A percentile compares a stretch with the other conserved stretches of the same genome.
These are phyloP conservation scores for Cydia pomonella DNA, from an alignment of 1,140 invertebrate genomes.

Conservation along the genomic window DNA sequence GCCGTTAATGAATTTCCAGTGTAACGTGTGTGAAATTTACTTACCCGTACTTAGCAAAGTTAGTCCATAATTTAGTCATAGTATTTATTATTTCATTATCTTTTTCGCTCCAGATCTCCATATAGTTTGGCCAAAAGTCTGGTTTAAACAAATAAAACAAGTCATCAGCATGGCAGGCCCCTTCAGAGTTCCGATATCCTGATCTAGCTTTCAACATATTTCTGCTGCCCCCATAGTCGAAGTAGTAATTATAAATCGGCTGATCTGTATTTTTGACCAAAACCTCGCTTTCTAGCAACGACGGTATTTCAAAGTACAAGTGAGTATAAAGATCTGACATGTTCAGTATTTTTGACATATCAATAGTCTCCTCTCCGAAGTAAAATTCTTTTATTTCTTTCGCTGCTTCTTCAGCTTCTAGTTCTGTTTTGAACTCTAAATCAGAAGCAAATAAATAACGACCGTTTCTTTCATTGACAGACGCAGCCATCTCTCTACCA, in stretches of 20 bases:
- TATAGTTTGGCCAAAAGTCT: slow-evolving; percentile 45
- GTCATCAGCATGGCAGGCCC: slow-evolving; percentile 70
- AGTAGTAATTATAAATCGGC: slow-evolving; percentile 65
- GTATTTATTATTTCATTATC: slow-evolving; percentile 57
- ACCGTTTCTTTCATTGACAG: slow-evolving; percentile 53
- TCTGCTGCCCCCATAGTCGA: slow-evolving; percentile 60
- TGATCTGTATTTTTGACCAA: slow-evolving; percentile 44
- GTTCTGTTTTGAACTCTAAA: slow-evolving; percentile 55
- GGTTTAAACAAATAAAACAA: slow-evolving; percentile 69
- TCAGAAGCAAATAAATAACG: slow-evolving; percentile 68
- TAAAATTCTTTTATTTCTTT: slow-evolving; percentile 54
- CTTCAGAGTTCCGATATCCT: slow-evolving; percentile 48
- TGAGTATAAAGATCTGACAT: slow-evolving; percentile 62
- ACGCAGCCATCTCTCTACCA: slow-evolving; percentile 51
- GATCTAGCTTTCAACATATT: slow-evolving; percentile 58
- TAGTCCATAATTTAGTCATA: slow-evolving; percentile 67
- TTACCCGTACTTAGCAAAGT: slow-evolving; percentile 74
- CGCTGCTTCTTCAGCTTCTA: slow-evolving; percentile 52
- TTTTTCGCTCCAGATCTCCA: slow-evolving; percentile 51
- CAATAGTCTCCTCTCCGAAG: slow-evolving; percentile 60
- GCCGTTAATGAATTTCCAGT: no score
- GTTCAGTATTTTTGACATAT: slow-evolving; percentile 49
- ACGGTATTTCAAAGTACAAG: slow-evolving; percentile 65
- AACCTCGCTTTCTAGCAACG: slow-evolving; percentile 58
- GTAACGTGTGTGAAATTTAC: no score